Evolutionary conservation across 2,888 invertebrate species (phyloP).

Genomic region (Lamellibrachia satsuma): DNA sequence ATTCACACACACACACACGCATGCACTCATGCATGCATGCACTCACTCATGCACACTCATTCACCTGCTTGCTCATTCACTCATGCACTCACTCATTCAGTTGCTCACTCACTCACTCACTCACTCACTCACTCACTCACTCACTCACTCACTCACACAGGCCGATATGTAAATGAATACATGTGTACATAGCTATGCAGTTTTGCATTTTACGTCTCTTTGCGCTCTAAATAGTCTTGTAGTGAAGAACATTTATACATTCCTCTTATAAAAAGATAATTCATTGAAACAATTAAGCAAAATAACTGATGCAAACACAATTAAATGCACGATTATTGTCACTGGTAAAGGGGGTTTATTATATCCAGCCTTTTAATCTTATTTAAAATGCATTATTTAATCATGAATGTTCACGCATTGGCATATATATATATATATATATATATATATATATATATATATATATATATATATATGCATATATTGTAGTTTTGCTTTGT

Average conservation of each 20-base stretch:
- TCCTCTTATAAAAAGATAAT: neutral
- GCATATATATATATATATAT: neutral
- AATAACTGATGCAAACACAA: neutral
- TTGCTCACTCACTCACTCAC: neutral
- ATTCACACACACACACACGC: neutral
- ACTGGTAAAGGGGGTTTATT: neutral
- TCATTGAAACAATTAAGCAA: neutral
- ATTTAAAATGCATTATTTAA: neutral
- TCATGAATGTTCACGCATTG: neutral
- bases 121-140: constrained; percentile 13
- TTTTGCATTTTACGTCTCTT: neutral
- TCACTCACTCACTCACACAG: neutral
- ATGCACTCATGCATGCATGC: too few relatives aligned
- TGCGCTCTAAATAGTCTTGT: neutral
- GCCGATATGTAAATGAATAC: neutral
- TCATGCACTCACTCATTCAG: neutral
- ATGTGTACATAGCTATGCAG: neutral
- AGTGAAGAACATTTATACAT: neutral
- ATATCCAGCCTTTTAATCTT: neutral
- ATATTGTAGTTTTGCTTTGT: too few relatives aligned
- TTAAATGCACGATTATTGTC: neutral
- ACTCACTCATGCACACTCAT: too few relatives aligned
- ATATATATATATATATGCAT: too few relatives aligned
- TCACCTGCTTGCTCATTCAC: neutral
- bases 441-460: too few relatives aligned